Conservation (phyloP, 2,113 vertebrate genomes). For the Nothoprocta perdicaria region DNA sequence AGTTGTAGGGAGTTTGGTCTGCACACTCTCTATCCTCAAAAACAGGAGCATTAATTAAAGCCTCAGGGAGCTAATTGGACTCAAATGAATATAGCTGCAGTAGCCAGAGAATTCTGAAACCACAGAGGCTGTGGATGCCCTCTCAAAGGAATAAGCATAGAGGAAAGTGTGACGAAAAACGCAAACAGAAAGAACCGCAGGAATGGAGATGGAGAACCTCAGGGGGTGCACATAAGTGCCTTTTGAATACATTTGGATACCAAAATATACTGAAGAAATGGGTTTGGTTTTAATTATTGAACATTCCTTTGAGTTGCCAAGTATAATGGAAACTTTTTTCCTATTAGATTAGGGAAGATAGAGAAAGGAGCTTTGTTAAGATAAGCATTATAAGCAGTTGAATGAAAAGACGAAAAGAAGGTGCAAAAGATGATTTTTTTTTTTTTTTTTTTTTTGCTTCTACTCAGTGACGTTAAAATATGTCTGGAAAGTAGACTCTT, state of each 20-base stretch:
- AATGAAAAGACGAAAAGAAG: neutral
- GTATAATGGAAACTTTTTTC: neutral
- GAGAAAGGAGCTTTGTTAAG: neutral
- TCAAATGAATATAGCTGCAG: neutral
- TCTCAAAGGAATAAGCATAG: neutral
- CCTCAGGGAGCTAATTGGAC: neutral
- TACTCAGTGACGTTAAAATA: neutral
- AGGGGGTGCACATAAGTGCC: neutral
- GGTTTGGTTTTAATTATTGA: neutral
- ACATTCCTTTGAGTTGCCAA: neutral
- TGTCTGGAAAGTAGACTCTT: neutral
- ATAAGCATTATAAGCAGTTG: neutral
- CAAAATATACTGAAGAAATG: neutral
- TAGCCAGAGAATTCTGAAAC: slow-evolving; percentile 1
- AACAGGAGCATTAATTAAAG: neutral
- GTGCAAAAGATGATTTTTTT: neutral
- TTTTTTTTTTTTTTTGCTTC: neutral
- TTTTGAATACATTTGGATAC: slow-evolving; percentile 5
- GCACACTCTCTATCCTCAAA: neutral
- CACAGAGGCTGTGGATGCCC: neutral
- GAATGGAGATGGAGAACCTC: neutral
- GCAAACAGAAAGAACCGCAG: neutral
- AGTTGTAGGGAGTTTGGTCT: neutral
- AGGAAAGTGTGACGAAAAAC: neutral
- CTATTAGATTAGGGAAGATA: neutral